These are phyloP conservation scores for Pyxicephalus adspersus DNA, from an alignment of 2,113 vertebrate species.

Conservation along the genomic window DNA sequence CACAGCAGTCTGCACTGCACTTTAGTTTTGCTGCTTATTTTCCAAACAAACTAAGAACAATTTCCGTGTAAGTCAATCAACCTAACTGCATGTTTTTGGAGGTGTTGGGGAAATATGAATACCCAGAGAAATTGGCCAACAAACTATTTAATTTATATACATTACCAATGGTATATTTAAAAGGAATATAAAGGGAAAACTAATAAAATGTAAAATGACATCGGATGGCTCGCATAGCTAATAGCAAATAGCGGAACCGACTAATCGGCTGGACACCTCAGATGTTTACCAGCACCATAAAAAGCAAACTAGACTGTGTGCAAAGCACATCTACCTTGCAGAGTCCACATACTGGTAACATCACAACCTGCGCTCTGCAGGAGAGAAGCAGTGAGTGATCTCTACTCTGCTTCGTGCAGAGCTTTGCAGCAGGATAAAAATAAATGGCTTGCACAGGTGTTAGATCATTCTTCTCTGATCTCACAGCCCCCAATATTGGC, in stretches of 20 bases:
- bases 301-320: neutral
- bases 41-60: too few relatives aligned
- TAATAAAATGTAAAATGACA: neutral
- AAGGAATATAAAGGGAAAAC: conserved; percentile 2
- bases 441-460: conserved; percentile 14
- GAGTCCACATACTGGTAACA: conserved; percentile 43
- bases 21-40: too few relatives aligned
- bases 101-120: too few relatives aligned
- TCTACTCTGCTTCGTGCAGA: neutral
- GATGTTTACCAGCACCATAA: conserved; percentile 27
- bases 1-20: too few relatives aligned
- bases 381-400: conserved; percentile 22
- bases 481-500: neutral
- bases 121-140: too few relatives aligned
- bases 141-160: too few relatives aligned
- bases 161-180: neutral
- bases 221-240: neutral
- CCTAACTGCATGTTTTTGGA: too few relatives aligned
- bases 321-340: conserved; percentile 14
- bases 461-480: neutral
- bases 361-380: conserved; percentile 39
- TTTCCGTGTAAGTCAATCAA: too few relatives aligned
- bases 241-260: conserved; percentile 27
- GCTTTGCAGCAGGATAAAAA: conserved; percentile 17
- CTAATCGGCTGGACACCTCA: conserved; percentile 33